Base-by-base conservation (phyloP, 2,797 vertebrate genomes). In the Brachymystax lenok region DNA sequence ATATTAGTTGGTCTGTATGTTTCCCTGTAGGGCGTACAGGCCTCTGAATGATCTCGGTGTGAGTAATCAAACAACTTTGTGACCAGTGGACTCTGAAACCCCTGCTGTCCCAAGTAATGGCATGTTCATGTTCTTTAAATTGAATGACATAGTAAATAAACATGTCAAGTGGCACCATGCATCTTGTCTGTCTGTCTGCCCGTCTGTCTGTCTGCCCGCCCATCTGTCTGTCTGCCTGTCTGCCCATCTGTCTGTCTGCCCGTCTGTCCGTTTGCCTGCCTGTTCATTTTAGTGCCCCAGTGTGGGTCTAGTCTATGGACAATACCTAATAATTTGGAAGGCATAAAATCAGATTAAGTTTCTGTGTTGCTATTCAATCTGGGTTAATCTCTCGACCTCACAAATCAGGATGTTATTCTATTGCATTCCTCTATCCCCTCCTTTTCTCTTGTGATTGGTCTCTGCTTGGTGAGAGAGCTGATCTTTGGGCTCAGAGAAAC, bases 1-100 rank as follows among this genome's bases (percentile, higher is more conserved):
- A 89, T 84, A 84, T 76, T 75, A 90, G 84, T 88, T 84, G 85
- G 75, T 72, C 82, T 75, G 83, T 82, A 83, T 67, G 69, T 81
- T 85, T 84, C 76, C 30, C 56, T 70, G 30, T 64, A 3, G 8
- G 21, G 19, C 8, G 56, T n/a, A 7, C 3, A 59, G 73, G 75
- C 71, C 52, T 73, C 77, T 77, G 33, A 59, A 78, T 69, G 17
- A 40, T 17, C 17, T 19, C 33, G 5, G 8, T 33, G 46, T 52
- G 50, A 5, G 13, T 35, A 27, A 5, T 5, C 69, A 52, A 35
- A 71, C 50, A 16, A 51, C 78, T 80, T 74, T 46, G 59, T 81
- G 87, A 85, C 90, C 84, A 86, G 75, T 59, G 14, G 80, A 77
- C 17, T 75, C 52, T 30, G 12, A 27, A 72, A 17, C n/a, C 54